Conservation (phyloP, 2,888 invertebrate species). For the Synanthedon andrenaeformis region DNA sequence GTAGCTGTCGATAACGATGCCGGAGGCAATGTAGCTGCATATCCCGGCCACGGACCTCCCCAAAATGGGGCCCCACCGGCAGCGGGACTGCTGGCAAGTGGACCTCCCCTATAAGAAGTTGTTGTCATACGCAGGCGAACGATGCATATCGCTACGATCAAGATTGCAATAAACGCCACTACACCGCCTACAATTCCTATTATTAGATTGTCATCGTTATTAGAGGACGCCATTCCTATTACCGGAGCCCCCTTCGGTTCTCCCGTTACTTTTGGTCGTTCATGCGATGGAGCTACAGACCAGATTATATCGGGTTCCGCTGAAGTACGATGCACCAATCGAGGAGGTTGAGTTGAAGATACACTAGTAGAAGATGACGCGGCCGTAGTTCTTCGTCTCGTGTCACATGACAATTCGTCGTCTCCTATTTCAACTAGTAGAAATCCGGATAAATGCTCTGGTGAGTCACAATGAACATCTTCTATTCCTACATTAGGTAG, state of each 20-base stretch:
- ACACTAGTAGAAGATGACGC: slow-evolving; percentile 44
- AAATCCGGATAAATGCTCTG: slow-evolving; percentile 77
- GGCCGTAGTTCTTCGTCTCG: slow-evolving; percentile 65
- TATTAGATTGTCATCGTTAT: slow-evolving; percentile 91
- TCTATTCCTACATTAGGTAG: slow-evolving; percentile 74
- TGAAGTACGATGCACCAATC: slow-evolving; percentile 72
- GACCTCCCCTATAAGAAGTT: slow-evolving; percentile 77
- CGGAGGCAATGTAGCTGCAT: slow-evolving; percentile 72
- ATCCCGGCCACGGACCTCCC: slow-evolving; percentile 67
- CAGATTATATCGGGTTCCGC: slow-evolving; percentile 91
- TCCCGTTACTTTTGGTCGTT: slow-evolving; percentile 68
- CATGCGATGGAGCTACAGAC: slow-evolving; percentile 82
- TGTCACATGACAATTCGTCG: slow-evolving; percentile 84
- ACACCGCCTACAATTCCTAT: slow-evolving; percentile 96
- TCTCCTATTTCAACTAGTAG: slow-evolving; percentile 82
- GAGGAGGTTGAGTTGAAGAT: slow-evolving; percentile 54
- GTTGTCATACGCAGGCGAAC: slow-evolving; percentile 80
- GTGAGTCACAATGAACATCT: slow-evolving; percentile 75
- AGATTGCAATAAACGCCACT: slow-evolving; percentile 88
- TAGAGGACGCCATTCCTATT: slow-evolving; percentile 71
- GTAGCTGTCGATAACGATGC: slow-evolving; percentile 73
- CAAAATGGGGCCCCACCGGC: slow-evolving; percentile 72
- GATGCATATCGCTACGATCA: slow-evolving; percentile 90
- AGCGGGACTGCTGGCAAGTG: slow-evolving; percentile 74
- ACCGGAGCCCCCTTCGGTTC: slow-evolving; percentile 72